These are phyloP conservation scores for Phoenicopterus ruber DNA, from an alignment of 2,113 vertebrate species.

Conservation along the genomic window DNA sequence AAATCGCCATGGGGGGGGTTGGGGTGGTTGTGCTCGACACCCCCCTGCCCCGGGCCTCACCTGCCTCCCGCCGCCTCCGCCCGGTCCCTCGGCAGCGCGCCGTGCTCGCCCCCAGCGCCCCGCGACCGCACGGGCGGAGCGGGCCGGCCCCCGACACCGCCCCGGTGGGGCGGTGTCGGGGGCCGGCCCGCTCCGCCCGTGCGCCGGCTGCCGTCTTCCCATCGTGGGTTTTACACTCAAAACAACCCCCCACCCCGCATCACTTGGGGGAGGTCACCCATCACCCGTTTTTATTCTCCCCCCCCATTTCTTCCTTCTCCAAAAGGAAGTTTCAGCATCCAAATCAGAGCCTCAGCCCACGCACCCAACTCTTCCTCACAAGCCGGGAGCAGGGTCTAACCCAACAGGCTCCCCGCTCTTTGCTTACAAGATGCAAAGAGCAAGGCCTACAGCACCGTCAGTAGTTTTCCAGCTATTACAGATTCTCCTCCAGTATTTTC, in stretches of 20 bases:
- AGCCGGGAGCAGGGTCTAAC: background rate
- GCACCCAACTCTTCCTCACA: background rate
- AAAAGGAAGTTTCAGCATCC: background rate
- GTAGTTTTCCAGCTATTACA: background rate
- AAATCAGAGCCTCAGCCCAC: fast-evolving
- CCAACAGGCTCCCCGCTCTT: background rate
- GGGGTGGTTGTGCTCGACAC: background rate
- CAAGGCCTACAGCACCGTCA: background rate
- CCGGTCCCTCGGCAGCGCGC: background rate
- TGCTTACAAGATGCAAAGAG: fast-evolving
- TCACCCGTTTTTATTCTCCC: too few species aligned
- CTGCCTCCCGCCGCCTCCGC: background rate
- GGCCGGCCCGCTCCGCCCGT: background rate
- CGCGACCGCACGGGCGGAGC: background rate
- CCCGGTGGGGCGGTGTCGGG: background rate
- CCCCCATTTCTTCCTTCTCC: too few species aligned
- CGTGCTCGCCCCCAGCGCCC: background rate
- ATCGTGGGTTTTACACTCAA: fast-evolving
- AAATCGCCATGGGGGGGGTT: too few species aligned
- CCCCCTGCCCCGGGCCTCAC: background rate
- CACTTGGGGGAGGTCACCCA: too few species aligned
- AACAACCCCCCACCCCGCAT: background rate
- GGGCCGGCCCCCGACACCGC: background rate
- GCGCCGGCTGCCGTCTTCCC: background rate
- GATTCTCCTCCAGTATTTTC: background rate